Base-by-base conservation (phyloP, 2,113 vertebrate species). In the Bettongia penicillata region DNA sequence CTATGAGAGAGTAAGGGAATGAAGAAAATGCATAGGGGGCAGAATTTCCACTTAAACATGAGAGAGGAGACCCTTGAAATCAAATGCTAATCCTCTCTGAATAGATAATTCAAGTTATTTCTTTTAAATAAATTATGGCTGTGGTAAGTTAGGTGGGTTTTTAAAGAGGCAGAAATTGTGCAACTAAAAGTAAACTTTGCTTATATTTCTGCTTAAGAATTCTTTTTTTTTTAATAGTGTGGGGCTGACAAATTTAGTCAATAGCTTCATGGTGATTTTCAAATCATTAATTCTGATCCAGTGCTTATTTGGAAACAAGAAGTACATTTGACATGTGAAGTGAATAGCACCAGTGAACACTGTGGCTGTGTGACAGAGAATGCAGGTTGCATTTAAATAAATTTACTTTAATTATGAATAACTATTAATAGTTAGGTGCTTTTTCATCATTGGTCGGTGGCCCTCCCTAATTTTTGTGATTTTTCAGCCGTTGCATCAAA, bases 211-310 rank as follows among this genome's bases (percentile, higher is more conserved):
- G 50, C 57, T 95, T 94, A 96, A 43, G 68, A 51, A 53, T 95
- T 90, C 28, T 12, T 97, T 96, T 96, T 48, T 89, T 51, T 93
- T 95, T 92, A 92, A 84, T 22, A 84, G 51, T 8, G 49, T 8
- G 53, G 48, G 26, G 94, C 19, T 93, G 43, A 93, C 0, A 49
- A 37, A 94, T 91, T n/a, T 91, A 61, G 50, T 92, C 89, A 90
- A 52, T n/a, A 95, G 91, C 57, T 22, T 90, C 25, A 91, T n/a
- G 91, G 23, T 97, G 25, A 96, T 84, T 95, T 68, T 3, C 77
- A 94, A 95, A 89, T 96, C 93, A 94, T 90, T 77, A 95, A 77
- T 94, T 95, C 91, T 0, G 25, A 4, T n/a, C 94, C 95, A 53
- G 57, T 12, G 49, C 94, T 97, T 28, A 90, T 95, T 97, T 90